Evolutionary conservation across 2,888 invertebrate species (phyloP).

Genomic region (Leptogaster cylindrica): DNA sequence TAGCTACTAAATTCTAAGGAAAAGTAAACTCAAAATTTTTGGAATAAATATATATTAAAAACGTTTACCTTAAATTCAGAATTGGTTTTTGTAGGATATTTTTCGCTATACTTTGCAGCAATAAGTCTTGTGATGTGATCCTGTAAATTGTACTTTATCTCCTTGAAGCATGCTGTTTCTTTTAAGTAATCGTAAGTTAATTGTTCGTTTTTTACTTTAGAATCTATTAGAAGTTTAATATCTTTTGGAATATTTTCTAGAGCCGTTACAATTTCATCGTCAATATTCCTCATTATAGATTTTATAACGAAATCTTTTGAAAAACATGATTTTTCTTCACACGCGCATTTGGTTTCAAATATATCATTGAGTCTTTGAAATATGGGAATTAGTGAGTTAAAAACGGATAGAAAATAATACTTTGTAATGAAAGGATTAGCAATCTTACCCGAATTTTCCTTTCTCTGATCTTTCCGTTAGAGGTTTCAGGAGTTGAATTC

Average conservation of each 20-base stretch:
- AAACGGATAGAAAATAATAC: no score
- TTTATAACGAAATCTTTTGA: no score
- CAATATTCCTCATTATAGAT: slow-evolving; percentile 26
- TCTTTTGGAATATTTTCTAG: slow-evolving; percentile 9
- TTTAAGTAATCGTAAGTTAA: not conserved
- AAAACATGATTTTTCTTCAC: no score
- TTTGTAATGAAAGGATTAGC: no score
- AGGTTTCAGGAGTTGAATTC: not conserved
- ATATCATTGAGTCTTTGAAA: no score
- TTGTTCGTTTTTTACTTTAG: not conserved
- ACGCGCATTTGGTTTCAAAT: no score
- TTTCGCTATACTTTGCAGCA: slow-evolving; percentile 33
- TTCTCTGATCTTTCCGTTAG: not conserved
- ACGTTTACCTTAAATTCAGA: slow-evolving; percentile 30
- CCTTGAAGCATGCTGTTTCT: slow-evolving; percentile 1
- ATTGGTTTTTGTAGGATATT: slow-evolving; percentile 18
- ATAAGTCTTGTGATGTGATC: slow-evolving; percentile 34
- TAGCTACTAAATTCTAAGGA: slow-evolving; percentile 32
- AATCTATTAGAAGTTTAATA: not conserved
- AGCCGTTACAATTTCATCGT: slow-evolving; percentile 29
- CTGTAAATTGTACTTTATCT: slow-evolving; percentile 33
- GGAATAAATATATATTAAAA: not conserved
- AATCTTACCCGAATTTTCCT: not conserved
- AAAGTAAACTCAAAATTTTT: not conserved
- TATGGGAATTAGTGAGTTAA: no score